Base-by-base conservation (phyloP, 1,140 invertebrate genomes). In the Arion vulgaris region DNA sequence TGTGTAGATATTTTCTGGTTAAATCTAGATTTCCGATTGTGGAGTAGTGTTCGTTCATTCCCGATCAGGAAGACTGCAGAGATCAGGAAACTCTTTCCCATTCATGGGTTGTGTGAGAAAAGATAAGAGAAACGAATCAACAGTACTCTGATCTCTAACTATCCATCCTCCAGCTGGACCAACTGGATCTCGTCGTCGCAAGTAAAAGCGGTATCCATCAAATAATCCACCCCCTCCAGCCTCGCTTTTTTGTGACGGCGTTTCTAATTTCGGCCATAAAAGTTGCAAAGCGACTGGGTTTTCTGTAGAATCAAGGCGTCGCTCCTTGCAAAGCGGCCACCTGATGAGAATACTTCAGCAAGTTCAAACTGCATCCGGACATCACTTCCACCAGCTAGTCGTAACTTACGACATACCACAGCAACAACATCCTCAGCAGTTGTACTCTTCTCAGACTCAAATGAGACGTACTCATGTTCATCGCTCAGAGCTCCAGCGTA, bases 1-100 rank as follows among this genome's bases (percentile, higher is more conserved):
- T 5, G 97, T 98, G 92, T 99, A 99, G 88, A 99, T 98, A 91
- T 98, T 96, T 80, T 96, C 87, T 95, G 96, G 36, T 95, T 94
- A 93, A 98, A 99, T 87, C 97, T 94, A 38, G 96, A 85, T 84
- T 95, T 94, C 57, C 98, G 93, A 93, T 98, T 99, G 87, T 98
- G 96, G 68, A 99, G 92, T 66, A 99, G 93, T 0, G 97, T 98
- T 92, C 96, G 95, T 92, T 98, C 97, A 88, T 98, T 98, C 74
- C 72, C 99, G 93, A 93, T 98, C 97, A 7, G 97, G 97, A 85
- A 99, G 93, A 92, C 98, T 97, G 91, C 97, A 98, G 77, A 99
- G 93, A 93, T 99, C 98, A 13, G 97, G 96, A 93, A 98, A 98
- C 91, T 98, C 97, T 83, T 96, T 94, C 80, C 91, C 90, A 90